phyloP scores from a whole-genome alignment of 2,113 vertebrate species.

The Takifugu flavidus region DNA sequence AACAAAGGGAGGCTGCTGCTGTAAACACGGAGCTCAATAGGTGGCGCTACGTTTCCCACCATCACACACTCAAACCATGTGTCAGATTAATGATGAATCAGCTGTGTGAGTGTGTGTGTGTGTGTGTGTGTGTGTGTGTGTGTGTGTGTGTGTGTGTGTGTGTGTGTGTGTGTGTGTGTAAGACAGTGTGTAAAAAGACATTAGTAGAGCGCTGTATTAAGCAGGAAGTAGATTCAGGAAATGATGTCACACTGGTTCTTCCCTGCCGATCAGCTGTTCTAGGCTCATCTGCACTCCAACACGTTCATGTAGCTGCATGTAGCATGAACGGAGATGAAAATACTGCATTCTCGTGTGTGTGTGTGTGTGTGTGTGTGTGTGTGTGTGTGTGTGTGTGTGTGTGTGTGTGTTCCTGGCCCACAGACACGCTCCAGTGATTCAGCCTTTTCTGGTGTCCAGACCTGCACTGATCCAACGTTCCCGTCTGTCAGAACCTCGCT shows the following conservation, averaged over 20 bases:
- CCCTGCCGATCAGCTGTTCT: too few species aligned
- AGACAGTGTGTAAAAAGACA: neutral
- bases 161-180: neutral
- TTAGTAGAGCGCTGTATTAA: too few species aligned
- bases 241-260: too few species aligned
- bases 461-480: conserved; percentile 22
- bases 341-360: too few species aligned
- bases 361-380: neutral
- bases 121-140: conserved; percentile 4
- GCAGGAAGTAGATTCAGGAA: too few species aligned
- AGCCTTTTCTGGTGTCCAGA: conserved; percentile 33
- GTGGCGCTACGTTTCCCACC: neutral
- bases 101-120: neutral
- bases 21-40: too few species aligned
- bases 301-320: too few species aligned
- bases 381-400: neutral
- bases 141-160: conserved; percentile 1
- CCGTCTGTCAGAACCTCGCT: conserved; percentile 28
- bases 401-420: conserved; percentile 5
- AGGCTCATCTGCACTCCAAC: too few species aligned
- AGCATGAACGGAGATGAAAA: too few species aligned
- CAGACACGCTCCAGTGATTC: conserved; percentile 41
- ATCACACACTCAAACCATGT: neutral
- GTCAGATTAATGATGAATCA: neutral
- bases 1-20: too few species aligned